Conservation (phyloP, 1,140 invertebrate species). For the fruit fly (Drosophila melanogaster) region Release_6_plus_ISO1_MT NT_037436.4:13291001-13291500, state of each 20-base stretch:
- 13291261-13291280: slow-evolving; percentile 36
- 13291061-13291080: slow-evolving; percentile 20
- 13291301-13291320: slow-evolving; percentile 4
- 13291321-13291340: slow-evolving; percentile 35
- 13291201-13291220: slow-evolving; percentile 71
- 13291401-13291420: background rate
- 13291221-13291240: slow-evolving; percentile 78
- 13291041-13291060: slow-evolving; percentile 77
- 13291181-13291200: slow-evolving; percentile 78
- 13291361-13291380: slow-evolving; percentile 13
- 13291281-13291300: slow-evolving; percentile 40
- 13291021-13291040: slow-evolving; percentile 50
- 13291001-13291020: slow-evolving; percentile 28
- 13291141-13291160: slow-evolving; percentile 78
- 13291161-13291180: slow-evolving; percentile 23
- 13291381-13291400: background rate
- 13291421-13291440: background rate
- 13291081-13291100: slow-evolving; percentile 1
- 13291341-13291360: slow-evolving; percentile 28
- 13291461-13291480: too few species aligned
- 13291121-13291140: slow-evolving; percentile 76
- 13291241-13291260: slow-evolving; percentile 65
- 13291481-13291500: too few species aligned
- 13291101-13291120: slow-evolving; percentile 76
- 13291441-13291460: too few species aligned